A percentile compares a stretch with the other conserved stretches of the same genome.
phyloP scores from a whole-genome alignment of 2,797 vertebrate genomes.

The Liparis tanakae region DNA sequence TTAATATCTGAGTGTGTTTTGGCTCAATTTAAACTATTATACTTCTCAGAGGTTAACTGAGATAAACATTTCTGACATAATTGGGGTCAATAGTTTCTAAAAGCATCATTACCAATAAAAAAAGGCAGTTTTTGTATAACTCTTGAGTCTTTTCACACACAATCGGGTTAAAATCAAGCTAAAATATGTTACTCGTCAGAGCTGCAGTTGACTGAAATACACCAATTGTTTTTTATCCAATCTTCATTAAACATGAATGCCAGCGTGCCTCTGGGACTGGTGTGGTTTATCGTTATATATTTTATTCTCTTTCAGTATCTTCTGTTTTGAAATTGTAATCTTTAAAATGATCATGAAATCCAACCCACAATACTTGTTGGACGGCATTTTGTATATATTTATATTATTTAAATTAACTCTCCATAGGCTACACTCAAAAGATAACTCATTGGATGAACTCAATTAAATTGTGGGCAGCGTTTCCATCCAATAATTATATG shows the following conservation, averaged over 20 bases:
- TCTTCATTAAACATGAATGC: not conserved
- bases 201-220: not conserved
- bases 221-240: not conserved
- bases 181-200: not conserved
- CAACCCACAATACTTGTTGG: not conserved
- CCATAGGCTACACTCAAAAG: not conserved
- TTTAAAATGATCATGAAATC: not conserved
- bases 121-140: not conserved
- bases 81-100: not conserved
- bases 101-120: not conserved
- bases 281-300: not conserved
- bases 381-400: not conserved
- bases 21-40: not conserved
- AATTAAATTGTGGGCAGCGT: too few relatives aligned
- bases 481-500: too few relatives aligned
- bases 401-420: not conserved
- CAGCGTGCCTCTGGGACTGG: not conserved
- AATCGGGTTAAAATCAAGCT: not conserved
- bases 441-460: too few relatives aligned
- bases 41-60: not conserved
- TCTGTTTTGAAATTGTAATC: not conserved
- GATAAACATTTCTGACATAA: not conserved
- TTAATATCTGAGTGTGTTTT: not conserved
- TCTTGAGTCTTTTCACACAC: not conserved
- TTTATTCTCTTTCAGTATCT: not conserved